Evolutionary conservation across 2,797 vertebrate species (phyloP), one percentile per base, ranked within the genome.

Genomic region (Rhadinocentrus ornatus): DNA sequence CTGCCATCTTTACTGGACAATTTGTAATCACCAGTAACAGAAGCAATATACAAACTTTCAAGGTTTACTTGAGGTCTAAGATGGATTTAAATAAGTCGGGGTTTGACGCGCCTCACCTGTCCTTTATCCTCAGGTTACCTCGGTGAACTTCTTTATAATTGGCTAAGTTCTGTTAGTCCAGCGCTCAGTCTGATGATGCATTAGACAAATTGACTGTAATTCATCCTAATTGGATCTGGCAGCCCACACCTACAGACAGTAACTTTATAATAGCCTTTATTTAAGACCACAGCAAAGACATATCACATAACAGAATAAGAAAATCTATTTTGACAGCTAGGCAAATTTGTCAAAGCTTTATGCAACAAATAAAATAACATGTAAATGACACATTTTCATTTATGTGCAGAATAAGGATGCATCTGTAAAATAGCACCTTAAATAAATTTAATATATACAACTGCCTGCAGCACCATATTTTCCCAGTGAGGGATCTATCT

Each of bases 81-180:
- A 66, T 20, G 24, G 27, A 53, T 72, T 80, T 73, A 78, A 44
- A 41, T 83, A 79, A 86, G 13, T 29, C 53, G 5, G 2, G 44
- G 63, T 77, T 70, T 80, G 60, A 54, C 48, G 58, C 62, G 67
- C 69, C 75, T 80, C 61, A 75, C 62, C 44, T 70, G 77, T 71
- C 71, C 73, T 77, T 86, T 77, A 86, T 67, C 81, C 82, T 82
- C 24, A 78, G 66, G 53, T 79, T 77, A 71, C 65, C 73, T 66
- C 7, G 4, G 64, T 66, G 22, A 10, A 62, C 60, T 53, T 50
- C 62, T 70, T 32, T 58, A 70, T 62, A 62, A 27, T 3, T 66
- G 71, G 79, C 65, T 77, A 54, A 62, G 32, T 58, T 77, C 55
- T 62, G 53, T 72, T 59, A 39, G 65, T 27, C n/a, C 53, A 44